These are phyloP conservation scores for Sander lucioperca DNA, from an alignment of 2,113 vertebrate species.

Conservation along the genomic window DNA sequence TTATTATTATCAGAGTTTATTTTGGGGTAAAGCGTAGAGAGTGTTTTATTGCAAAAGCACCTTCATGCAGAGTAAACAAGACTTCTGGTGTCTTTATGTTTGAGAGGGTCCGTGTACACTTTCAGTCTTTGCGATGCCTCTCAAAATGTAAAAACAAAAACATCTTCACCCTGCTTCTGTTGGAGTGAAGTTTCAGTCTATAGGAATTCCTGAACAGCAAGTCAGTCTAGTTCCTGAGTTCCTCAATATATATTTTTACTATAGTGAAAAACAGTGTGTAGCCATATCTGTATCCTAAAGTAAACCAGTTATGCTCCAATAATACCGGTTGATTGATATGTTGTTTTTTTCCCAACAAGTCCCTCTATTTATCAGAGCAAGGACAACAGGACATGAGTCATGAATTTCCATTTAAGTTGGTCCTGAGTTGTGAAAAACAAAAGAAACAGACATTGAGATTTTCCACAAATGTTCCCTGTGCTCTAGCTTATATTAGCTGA, in stretches of 20 bases:
- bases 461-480: no score
- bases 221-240: not conserved
- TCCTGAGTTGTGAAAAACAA: not conserved
- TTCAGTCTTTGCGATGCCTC: not conserved
- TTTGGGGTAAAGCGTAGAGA: not conserved
- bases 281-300: not conserved
- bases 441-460: not conserved
- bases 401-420: not conserved
- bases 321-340: not conserved
- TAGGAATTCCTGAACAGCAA: not conserved
- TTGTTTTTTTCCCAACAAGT: no score
- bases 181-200: not conserved
- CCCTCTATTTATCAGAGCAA: not conserved
- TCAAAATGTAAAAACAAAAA: not conserved
- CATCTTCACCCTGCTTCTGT: not conserved
- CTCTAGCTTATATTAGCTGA: not conserved
- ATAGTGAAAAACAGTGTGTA: not conserved
- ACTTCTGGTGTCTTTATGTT: not conserved
- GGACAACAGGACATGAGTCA: not conserved
- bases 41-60: conserved; percentile 26
- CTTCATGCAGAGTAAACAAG: conserved; percentile 51
- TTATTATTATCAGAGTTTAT: not conserved
- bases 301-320: not conserved
- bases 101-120: not conserved
- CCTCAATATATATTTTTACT: not conserved